Base-by-base conservation (phyloP, 2,888 invertebrate species). In the Drosophila multiciliata region DNA sequence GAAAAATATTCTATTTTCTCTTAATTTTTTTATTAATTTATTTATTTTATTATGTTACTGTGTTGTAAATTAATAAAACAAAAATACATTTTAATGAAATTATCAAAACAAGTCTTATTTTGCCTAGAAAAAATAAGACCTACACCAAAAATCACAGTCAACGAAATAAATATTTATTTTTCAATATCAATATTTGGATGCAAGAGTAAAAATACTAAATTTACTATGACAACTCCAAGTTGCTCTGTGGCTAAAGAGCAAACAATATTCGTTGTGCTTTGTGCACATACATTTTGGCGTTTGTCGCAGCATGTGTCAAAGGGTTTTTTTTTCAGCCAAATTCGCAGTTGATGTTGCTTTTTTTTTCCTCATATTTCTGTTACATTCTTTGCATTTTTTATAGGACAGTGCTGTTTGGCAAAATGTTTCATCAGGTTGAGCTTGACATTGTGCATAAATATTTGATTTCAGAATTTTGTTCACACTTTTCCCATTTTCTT, bases 361-460 rank as follows among this genome's bases (percentile, higher is more conserved):
- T 12, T 53, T 35, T 12, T 49, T 26, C 55, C 20, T 42, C 49
- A 60, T 58, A 52, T 50, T 73, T 66, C 61, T 60, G 65, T 52
- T 65, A 58, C 70, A 49, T 59, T 67, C 78, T 72, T 61, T 89
- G 61, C 70, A 84, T 82, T 71, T 79, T 79, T 78, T 58, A 82
- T 82, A 53, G 50, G 58, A 57, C 42, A 52, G 60, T 58, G 70
- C 64, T 64, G 33, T 61, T 63, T 58, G 60, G 48, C 59, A 70
- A 69, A 66, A 83, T 75, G 73, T 76, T 69, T 69, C 65, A 66
- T 52, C 67, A 63, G 55, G 26, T 42, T 62, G 42, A 53, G 60
- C 59, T 53, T 76, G 64, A 49, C 69, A 66, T 63, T 76, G 57
- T 70, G 78, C 57, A 76, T 80, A 78, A 87, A 83, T 83, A 78